Evolutionary conservation across 1,140 invertebrate species (phyloP).

Genomic region (Pissodes strobi): DNA sequence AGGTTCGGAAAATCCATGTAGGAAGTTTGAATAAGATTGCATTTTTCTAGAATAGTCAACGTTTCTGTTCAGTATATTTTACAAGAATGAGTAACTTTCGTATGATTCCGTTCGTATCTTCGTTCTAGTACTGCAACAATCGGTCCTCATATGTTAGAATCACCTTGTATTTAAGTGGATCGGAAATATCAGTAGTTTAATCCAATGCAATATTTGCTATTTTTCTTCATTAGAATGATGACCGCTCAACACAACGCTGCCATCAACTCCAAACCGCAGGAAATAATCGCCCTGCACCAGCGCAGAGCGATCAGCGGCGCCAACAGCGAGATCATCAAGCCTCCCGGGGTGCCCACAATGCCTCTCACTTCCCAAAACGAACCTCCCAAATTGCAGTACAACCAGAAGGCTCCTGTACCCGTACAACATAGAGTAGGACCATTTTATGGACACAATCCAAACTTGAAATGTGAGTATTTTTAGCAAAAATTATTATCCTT

Average conservation of each 20-base stretch:
- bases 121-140: too few species aligned
- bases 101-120: too few species aligned
- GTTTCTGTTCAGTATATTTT: too few species aligned
- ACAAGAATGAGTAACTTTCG: too few species aligned
- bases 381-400: conserved; percentile 59
- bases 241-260: conserved; percentile 77
- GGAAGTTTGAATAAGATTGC: too few species aligned
- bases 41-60: too few species aligned
- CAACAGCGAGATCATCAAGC: conserved; percentile 48
- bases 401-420: conserved; percentile 57
- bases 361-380: conserved; percentile 38
- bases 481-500: too few species aligned
- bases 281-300: conserved; percentile 55
- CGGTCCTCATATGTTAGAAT: too few species aligned
- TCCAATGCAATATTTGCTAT: background rate
- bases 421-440: conserved; percentile 58
- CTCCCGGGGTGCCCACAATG: conserved; percentile 41
- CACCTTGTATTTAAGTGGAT: too few species aligned
- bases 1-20: too few species aligned
- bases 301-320: conserved; percentile 48
- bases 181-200: background rate
- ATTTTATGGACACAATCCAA: conserved; percentile 87
- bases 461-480: conserved; percentile 69
- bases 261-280: conserved; percentile 55
- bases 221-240: conserved; percentile 63